Evolutionary conservation across 2,113 vertebrate genomes (phyloP), one percentile per base, ranked within the genome.

Genomic region (Phoxinus phoxinus): DNA sequence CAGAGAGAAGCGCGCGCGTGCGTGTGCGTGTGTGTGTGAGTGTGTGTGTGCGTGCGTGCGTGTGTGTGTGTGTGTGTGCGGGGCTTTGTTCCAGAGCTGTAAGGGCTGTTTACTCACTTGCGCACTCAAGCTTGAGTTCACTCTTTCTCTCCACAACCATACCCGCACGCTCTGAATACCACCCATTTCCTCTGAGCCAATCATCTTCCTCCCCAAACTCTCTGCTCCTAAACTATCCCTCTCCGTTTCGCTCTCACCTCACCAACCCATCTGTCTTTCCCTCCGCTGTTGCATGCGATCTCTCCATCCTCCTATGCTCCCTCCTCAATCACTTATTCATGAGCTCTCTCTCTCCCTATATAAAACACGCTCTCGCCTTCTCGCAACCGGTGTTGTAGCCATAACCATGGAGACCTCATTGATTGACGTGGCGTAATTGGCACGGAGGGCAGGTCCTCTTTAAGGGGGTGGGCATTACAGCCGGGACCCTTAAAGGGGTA

Each of bases 231-330:
- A 81, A 69, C 58, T 81, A 46, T 73, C 67, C 67, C 74, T 76
- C 75, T 61, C 48, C 37, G 3, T 30, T 71, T 65, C 48, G 7
- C 51, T 92, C 91, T 92, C 90, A 91, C 92, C 91, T 88, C 90
- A 91, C 76, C 86, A 87, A 67, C 91, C 84, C 90, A 83, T 83
- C 61, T 78, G 78, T 27, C 51, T 30, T 61, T 87, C 30, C 84
- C 41, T 69, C 44, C 56, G 21, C 76, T 87, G 78, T 85, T 88
- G 87, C 89, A 90, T 90, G 90, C 89, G 69, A 85, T 67, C 85
- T 85, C 83, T 88, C 81, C 81, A 83, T 85, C 78, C 48, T 56
- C 65, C 84, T 72, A 86, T 84, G 41, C 71, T 37, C 82, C 80
- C 75, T 84, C 71, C 27, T 21, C 61, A 73, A 69, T 87, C 76